Evolutionary conservation across 1,140 invertebrate species (phyloP), one percentile per base, ranked within the genome.

Genomic region (Heterodera carotae): DNA sequence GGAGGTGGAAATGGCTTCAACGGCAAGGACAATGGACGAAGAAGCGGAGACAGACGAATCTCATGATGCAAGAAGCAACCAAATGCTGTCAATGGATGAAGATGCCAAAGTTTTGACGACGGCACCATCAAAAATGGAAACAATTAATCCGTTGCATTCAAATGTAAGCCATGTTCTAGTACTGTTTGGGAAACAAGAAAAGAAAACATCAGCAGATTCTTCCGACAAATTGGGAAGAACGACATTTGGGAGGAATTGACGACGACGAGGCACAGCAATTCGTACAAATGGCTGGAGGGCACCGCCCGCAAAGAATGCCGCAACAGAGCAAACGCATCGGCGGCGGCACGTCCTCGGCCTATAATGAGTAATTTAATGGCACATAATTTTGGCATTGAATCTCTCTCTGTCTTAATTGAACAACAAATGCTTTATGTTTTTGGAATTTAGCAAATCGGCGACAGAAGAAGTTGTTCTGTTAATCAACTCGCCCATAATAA

Each of bases 1-100:
- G 29, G 70, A 73, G 18, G 70, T 27, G 34, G 39, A 56, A 43
- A 43, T 56, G n/a, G 53, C 70, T 60, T 56, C 34, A 60, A n/a
- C 34, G 25, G 48, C 31, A 60, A n/a, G n/a, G n/a, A 34, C 39
- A 60, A 56, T 12, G 36, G 34, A 43, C n/a, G 53, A 53, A 34
- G 48, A 73, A 64, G 70, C 59, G 70, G 60, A n/a, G 36, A 18
- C 8, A 60, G 60, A 29, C 27, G 31, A 60, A 56, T 56, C 36
- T 3, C 31, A 59, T 72, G n/a, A 22, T 15, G 27, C 7, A 29
- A 15, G 59, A 25, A 56, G 25, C 25, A 27, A 34, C 12, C 10
- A 18, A 5, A 15, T 69, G 39, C 29, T 12, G 29, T 33, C 53
- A 25, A 34, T 48, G 68, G 60, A 48, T 12, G n/a, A n/a, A n/a